A percentile compares a stretch with the other conserved stretches of the same genome.
Conservation (phyloP, 2,797 vertebrate genomes). For the Pipistrellus nathusii region DNA sequence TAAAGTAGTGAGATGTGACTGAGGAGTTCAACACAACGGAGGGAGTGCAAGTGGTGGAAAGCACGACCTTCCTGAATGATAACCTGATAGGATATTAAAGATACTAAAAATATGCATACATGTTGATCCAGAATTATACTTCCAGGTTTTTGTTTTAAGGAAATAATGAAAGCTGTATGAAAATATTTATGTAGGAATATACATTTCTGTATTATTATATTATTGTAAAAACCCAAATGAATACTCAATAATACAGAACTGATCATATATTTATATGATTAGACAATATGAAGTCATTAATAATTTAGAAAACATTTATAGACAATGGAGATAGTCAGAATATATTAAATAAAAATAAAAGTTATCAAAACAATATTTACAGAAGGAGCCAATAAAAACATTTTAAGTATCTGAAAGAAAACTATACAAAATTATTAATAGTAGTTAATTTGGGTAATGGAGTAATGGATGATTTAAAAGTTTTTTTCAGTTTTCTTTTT, state of each 20-base stretch:
- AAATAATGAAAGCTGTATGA: neutral
- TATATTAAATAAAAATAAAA: slow-evolving; percentile 33
- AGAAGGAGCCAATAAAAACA: neutral
- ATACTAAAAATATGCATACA: neutral
- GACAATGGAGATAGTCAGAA: neutral
- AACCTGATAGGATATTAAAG: neutral
- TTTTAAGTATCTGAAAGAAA: slow-evolving; percentile 11
- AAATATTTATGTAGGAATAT: neutral
- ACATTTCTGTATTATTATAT: neutral
- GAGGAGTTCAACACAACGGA: neutral
- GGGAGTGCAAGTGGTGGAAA: neutral
- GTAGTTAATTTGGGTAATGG: neutral
- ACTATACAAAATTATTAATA: neutral
- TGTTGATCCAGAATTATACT: neutral
- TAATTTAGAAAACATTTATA: neutral
- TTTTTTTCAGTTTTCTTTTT: slow-evolving; percentile 2
- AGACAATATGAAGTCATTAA: neutral
- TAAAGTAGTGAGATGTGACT: neutral
- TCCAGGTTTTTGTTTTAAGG: neutral
- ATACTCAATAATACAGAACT: neutral
- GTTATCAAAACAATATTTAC: slow-evolving; percentile 16
- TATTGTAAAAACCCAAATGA: neutral
- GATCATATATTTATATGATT: neutral
- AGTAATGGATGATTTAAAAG: neutral
- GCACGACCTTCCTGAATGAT: neutral